Evolutionary conservation across 2,888 invertebrate genomes (phyloP), one percentile per base, ranked within the genome.

Genomic region (Idaea biselata): DNA sequence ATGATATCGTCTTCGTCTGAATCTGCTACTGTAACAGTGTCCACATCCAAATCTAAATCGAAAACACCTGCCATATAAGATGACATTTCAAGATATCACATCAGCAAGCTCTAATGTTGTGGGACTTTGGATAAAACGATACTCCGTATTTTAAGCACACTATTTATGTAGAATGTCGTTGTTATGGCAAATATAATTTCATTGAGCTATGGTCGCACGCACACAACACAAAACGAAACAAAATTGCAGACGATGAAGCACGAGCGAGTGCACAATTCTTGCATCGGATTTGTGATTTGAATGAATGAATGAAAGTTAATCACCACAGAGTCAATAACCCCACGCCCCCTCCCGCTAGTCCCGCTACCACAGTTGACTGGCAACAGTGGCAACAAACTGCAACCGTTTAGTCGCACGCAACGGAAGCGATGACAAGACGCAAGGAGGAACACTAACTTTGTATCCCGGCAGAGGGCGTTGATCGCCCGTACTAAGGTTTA

Each of bases 1-100:
- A 97, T 96, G 85, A 96, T 96, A 93, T 98, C 98, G 86, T 98
- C 97, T 77, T 97, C 96, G 80, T 96, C 97, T 83, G 96, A 96
- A 86, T 96, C 96, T 81, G 94, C 95, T 73, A 94, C 93, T 68
- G 93, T 92, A 75, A 94, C 93, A 68, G 94, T 93, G 85, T 94
- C 94, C 78, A 92, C 91, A 86, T 95, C 95, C 83, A 98, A 94
- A 91, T 98, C 98, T 89, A 98, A 95, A 94, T 98, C 97, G 91
- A 98, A 98, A 88, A 98, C 96, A 90, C 97, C 97, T 87, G 96
- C 96, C 96, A 96, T 96, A 91, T 91, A 92, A 76, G 93, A 93
- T 91, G 93, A 93, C 93, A 93, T 93, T 88, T 90, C 91, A 89
- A 78, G 88, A 87, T 88, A 86, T 88, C 88, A 91, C 91, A 91